Evolutionary conservation across 1,140 invertebrate genomes (phyloP), one percentile per base, ranked within the genome.

Genomic region (Protaetia brevitarsis): DNA sequence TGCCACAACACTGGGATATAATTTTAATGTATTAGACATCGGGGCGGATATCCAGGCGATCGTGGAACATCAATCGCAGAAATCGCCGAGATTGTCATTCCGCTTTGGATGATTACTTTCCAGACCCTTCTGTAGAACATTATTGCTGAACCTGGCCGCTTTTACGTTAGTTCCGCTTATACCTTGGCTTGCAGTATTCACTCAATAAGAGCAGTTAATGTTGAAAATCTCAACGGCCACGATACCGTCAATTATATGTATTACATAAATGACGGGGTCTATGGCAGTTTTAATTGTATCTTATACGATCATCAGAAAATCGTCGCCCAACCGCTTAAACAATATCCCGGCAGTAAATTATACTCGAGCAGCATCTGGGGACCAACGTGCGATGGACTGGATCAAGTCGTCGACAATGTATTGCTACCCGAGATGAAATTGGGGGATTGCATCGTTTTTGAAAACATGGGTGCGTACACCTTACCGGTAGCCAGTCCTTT

Each of bases 241-340:
- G 76, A 75, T 45, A 77, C 78, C 3, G 75, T 74, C 45, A 68
- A 75, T 21, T 72, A 78, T 45, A 98, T 98, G 95, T 97, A 97
- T 80, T 97, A 95, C 82, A 89, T 99, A 70, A 99, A 99, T 79
- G 97, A 99, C 82, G 94, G 97, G 0, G 93, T 99, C 11, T 99
- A 99, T 81, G 97, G 96, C 13, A 97, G 95, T 27, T 99, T 99
- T 83, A 99, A 99, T 82, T 96, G 93, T 81, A 83, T 97, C 67
- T 82, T 99, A 4, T 98, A 95, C 76, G 96, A 99, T 81, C 96
- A 99, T 81, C 91, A 93, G 70, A 79, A 83, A 16, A 89, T 92
- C 16, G 81, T 79, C 37, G 87, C 92, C 6, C 75, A 85, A 60
- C 86, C 88, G 19, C 79, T 92, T 2, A 82, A 87, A 78, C 64